Evolutionary conservation across 2,888 invertebrate genomes (phyloP).

Genomic region (Cremastobaeus sp.): DNA sequence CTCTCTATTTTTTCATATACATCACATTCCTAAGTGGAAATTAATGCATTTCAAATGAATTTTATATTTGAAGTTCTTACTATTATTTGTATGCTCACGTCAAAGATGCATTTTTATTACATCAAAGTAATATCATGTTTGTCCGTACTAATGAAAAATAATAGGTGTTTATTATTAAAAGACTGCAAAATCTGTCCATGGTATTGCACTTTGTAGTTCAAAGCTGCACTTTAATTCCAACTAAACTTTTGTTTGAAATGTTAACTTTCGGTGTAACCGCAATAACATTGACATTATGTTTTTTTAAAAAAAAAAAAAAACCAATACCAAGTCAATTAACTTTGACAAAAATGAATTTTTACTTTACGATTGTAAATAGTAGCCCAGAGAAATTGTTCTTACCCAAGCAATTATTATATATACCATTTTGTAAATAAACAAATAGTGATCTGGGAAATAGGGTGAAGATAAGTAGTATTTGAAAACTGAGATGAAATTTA

Average conservation of each 20-base stretch:
- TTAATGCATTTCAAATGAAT: neutral
- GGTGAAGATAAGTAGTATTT: slow-evolving; percentile 3
- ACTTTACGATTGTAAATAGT: slow-evolving; percentile 11
- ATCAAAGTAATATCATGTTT: neutral
- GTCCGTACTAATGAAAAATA: slow-evolving; percentile 39
- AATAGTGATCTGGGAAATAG: neutral
- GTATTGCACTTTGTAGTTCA: slow-evolving; percentile 57
- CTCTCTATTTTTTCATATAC: slow-evolving; percentile 16
- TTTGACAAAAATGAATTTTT: neutral
- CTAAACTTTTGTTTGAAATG: too few species aligned
- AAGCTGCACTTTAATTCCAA: too few species aligned
- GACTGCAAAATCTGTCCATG: slow-evolving; percentile 77
- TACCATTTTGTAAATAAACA: slow-evolving; percentile 22
- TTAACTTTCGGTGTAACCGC: too few species aligned
- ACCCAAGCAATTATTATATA: neutral
- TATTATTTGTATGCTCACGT: too few species aligned
- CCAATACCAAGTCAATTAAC: slow-evolving; percentile 18
- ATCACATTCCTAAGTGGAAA: slow-evolving; percentile 15
- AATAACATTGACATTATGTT: too few species aligned
- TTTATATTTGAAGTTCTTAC: too few species aligned
- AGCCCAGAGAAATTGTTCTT: neutral
- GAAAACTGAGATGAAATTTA: neutral
- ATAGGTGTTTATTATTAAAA: slow-evolving; percentile 63
- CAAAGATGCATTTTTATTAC: too few species aligned
- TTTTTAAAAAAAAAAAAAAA: too few species aligned